A percentile compares a stretch with the other conserved stretches of the same genome.
Evolutionary conservation across 2,888 invertebrate genomes (phyloP).

Genomic region (Griposia aprilina): DNA sequence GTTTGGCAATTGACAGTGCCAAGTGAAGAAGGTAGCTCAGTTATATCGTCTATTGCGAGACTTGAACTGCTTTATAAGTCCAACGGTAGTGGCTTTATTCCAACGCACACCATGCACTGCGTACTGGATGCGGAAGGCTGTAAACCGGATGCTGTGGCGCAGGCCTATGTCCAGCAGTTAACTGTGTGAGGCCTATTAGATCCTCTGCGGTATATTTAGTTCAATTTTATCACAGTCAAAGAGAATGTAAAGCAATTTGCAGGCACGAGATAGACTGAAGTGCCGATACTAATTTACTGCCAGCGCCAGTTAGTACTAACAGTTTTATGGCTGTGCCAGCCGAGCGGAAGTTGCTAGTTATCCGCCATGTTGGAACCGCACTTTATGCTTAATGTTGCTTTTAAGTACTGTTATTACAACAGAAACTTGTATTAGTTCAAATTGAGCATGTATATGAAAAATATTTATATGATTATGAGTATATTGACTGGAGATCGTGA

Average conservation of each 20-base stretch:
- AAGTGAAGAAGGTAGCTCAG: neutral
- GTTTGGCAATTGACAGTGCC: neutral
- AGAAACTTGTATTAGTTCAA: neutral
- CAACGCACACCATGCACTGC: neutral
- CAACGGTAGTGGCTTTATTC: neutral
- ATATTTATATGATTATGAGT: neutral
- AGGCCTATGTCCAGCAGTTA: neutral
- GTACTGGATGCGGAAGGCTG: neutral
- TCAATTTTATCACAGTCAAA: neutral
- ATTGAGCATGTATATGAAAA: neutral
- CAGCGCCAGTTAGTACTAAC: constrained; percentile 12
- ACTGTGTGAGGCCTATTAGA: neutral
- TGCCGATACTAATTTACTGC: constrained; percentile 22
- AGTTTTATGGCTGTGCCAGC: constrained; percentile 23
- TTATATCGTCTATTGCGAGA: neutral
- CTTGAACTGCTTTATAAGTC: neutral
- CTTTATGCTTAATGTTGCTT: constrained; percentile 22
- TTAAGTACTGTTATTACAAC: constrained; percentile 22
- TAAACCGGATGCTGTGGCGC: neutral
- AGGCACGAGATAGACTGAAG: constrained; percentile 9
- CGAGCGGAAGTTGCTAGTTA: constrained; percentile 32
- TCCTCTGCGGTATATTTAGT: neutral
- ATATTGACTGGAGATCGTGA: neutral
- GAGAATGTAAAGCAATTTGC: constrained; percentile 8
- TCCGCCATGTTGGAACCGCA: constrained; percentile 37